Evolutionary conservation across 2,888 invertebrate species (phyloP).

Genomic region (Netelia melanura): DNA sequence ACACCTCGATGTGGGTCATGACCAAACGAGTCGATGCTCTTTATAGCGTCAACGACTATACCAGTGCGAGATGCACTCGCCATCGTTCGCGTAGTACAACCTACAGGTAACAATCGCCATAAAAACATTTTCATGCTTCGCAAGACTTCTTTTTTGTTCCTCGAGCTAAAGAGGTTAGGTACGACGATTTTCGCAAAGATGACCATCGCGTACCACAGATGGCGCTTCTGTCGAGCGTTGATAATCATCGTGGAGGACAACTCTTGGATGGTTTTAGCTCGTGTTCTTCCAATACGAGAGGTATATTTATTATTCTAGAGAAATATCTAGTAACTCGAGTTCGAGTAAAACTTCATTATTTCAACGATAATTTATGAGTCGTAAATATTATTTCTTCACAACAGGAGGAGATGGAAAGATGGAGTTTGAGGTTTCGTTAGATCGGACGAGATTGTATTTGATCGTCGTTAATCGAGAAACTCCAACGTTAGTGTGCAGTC

Average conservation of each 20-base stretch:
- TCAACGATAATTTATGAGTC: too few relatives aligned
- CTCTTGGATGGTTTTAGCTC: too few relatives aligned
- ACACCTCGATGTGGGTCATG: constrained; percentile 71
- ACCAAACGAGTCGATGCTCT: constrained; percentile 72
- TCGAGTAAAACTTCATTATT: too few relatives aligned
- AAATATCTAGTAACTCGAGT: too few relatives aligned
- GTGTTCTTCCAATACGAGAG: too few relatives aligned
- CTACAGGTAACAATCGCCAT: neutral
- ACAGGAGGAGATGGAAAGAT: neutral
- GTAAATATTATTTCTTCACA: neutral
- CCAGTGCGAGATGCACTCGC: constrained; percentile 5
- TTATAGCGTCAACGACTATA: constrained; percentile 49
- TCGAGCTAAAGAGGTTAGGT: neutral
- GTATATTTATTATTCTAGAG: too few relatives aligned
- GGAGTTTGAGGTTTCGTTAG: neutral
- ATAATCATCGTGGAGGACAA: too few relatives aligned
- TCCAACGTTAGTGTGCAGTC: neutral
- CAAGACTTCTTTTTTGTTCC: neutral
- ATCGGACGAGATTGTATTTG: neutral
- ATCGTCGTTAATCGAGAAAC: neutral
- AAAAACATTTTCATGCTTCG: neutral
- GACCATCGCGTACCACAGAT: too few relatives aligned
- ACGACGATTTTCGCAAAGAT: too few relatives aligned
- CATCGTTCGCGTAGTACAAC: neutral
- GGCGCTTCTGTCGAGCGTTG: too few relatives aligned